phyloP scores from a whole-genome alignment of 2,797 vertebrate genomes.

The Parambassis ranga region DNA sequence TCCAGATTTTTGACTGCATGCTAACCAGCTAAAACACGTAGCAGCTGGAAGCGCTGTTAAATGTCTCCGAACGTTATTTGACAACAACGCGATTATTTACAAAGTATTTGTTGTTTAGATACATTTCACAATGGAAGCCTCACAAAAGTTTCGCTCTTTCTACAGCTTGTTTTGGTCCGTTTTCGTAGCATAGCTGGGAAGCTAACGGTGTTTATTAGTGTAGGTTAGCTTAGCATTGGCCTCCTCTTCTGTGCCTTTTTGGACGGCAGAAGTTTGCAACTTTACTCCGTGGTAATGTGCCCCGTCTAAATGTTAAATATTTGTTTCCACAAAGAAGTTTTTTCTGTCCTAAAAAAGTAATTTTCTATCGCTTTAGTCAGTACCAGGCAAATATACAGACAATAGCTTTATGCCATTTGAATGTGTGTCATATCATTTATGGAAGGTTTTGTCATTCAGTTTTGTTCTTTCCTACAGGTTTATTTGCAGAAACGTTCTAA shows the following conservation, averaged over 20 bases:
- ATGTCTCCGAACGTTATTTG: background rate
- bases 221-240: slow-evolving; percentile 67
- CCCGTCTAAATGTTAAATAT: background rate
- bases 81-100: background rate
- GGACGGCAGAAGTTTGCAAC: slow-evolving; percentile 33
- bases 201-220: slow-evolving; percentile 35
- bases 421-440: background rate
- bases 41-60: background rate
- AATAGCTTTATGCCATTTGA: too few relatives aligned
- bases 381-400: too few relatives aligned
- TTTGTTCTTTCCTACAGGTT: slow-evolving; percentile 8
- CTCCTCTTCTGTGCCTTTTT: slow-evolving; percentile 13
- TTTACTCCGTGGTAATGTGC: slow-evolving; percentile 48
- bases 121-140: slow-evolving; percentile 52
- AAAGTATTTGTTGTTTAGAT: background rate
- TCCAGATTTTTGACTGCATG: slow-evolving; percentile 22
- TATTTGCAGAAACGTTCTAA: slow-evolving; percentile 19
- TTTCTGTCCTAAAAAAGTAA: background rate
- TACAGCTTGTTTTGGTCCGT: slow-evolving; percentile 55
- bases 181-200: slow-evolving; percentile 60
- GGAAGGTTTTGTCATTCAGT: background rate
- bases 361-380: fast-evolving
- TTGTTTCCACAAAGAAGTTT: background rate
- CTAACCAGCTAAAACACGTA: slow-evolving; percentile 43
- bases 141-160: slow-evolving; percentile 32